Percentiles rank a stretch among this genome's conserved stretches.
Evolutionary conservation across 2,113 vertebrate genomes (phyloP).

Genomic region (Myxocyprinus asiaticus): DNA sequence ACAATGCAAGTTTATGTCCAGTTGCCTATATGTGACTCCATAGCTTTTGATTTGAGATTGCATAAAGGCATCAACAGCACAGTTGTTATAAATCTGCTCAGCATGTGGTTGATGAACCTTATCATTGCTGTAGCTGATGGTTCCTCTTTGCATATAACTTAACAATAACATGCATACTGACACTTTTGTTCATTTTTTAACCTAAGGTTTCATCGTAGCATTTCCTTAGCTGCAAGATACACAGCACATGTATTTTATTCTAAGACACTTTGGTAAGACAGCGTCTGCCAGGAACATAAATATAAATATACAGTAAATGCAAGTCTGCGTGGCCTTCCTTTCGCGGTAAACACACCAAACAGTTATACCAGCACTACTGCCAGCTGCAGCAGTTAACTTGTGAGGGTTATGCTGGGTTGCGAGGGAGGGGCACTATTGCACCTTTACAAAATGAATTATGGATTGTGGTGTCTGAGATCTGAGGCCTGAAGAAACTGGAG

Average conservation of each 20-base stretch:
- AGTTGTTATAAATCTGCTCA: too few relatives aligned
- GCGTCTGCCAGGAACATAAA: conserved; percentile 10
- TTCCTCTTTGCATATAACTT: neutral
- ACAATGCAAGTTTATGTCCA: too few relatives aligned
- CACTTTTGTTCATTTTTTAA: conserved; percentile 7
- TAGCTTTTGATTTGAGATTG: too few relatives aligned
- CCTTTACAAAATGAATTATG: neutral
- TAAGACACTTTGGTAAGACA: neutral
- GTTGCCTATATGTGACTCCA: too few relatives aligned
- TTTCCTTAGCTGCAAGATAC: conserved; percentile 9
- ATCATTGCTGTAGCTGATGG: neutral
- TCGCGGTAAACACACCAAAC: conserved; percentile 12
- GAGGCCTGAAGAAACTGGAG: neutral
- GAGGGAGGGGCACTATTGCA: neutral
- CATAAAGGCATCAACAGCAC: too few relatives aligned
- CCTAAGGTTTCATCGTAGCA: conserved; percentile 10
- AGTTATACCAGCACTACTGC: conserved; percentile 9
- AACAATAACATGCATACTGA: neutral
- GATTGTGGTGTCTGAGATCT: neutral
- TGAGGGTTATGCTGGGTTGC: conserved; percentile 1
- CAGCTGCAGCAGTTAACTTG: neutral
- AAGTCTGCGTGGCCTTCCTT: conserved; percentile 5
- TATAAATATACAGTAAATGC: conserved; percentile 14
- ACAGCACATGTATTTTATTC: conserved; percentile 28
- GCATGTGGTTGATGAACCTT: too few relatives aligned